Evolutionary conservation across 1,140 invertebrate species (phyloP).

Genomic region (Drosophila pandora): DNA sequence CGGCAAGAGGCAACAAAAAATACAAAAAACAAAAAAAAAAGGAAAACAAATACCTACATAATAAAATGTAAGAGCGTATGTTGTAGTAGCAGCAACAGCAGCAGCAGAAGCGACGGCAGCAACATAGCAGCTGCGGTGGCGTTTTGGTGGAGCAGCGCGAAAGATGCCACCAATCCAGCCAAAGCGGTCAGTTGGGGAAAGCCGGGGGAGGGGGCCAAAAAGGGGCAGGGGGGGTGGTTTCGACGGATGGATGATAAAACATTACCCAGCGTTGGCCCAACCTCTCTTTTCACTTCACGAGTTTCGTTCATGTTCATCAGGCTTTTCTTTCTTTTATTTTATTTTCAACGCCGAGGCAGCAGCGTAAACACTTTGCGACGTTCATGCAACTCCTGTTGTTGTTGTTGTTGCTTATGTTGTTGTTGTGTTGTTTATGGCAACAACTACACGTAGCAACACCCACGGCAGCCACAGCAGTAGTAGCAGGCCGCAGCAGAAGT

Average conservation of each 20-base stretch:
- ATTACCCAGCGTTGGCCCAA: constrained; percentile 58
- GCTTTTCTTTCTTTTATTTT: constrained; percentile 77
- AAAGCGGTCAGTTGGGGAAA: constrained; percentile 52
- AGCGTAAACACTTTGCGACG: constrained; percentile 60
- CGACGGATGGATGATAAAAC: constrained; percentile 42
- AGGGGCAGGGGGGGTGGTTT: background rate
- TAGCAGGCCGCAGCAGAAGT: constrained; percentile 24
- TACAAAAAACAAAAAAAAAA: constrained; percentile 40
- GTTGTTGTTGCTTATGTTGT: constrained; percentile 9
- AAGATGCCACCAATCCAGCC: constrained; percentile 75
- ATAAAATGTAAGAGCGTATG: constrained; percentile 79
- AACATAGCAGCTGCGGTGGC: constrained; percentile 42
- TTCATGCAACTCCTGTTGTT: constrained; percentile 12
- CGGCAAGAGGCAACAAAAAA: constrained; percentile 24
- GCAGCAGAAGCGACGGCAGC: constrained; percentile 24
- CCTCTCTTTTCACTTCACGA: constrained; percentile 61
- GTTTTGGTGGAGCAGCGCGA: constrained; percentile 44
- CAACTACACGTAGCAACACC: constrained; percentile 70
- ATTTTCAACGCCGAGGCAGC: constrained; percentile 56
- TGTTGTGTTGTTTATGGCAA: constrained; percentile 77
- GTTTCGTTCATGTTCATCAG: constrained; percentile 76
- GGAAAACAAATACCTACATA: constrained; percentile 75
- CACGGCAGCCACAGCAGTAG: constrained; percentile 50
- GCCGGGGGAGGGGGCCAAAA: background rate
- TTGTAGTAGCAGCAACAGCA: constrained; percentile 48